Base-by-base conservation (phyloP, 2,797 vertebrate genomes). In the Pelodytes ibericus region DNA sequence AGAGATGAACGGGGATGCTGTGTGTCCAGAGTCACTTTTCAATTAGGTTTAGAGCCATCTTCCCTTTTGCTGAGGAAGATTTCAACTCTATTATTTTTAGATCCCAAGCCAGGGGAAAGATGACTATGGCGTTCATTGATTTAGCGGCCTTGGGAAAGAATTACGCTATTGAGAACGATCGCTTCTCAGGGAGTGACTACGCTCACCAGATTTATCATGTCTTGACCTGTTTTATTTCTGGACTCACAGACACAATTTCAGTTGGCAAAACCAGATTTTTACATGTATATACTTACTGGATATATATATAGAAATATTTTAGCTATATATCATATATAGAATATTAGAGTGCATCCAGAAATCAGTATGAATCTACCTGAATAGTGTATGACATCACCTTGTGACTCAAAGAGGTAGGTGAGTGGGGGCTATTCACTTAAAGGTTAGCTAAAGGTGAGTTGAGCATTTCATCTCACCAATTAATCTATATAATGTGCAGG, bases 41-140 rank as follows among this genome's bases (percentile, higher is more conserved):
- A 57, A 44, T 66, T 74, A 74, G 33, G 24, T 59, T 74, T 74
- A 44, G 53, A 59, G 36, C 20, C 56, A 53, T 16, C 41, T 44
- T 44, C 41, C 13, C 13, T n/a, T 24, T 53, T 24, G 22, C 49
- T 20, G 11, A 24, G 22, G 49, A 53, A 53, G 49, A 53, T 53
- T 53, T 53, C 49, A 53, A 20, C 49, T 53, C 2, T 20, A 53
- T 53, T 53, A 22, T 22, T 22, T 53, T 53, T n/a, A 22, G 49
- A 53, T 53, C 6, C 49, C 49, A 22, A 53, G 22, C 22, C 20
- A 9, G n/a, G 49, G n/a, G n/a, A 53, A 44, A 6, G n/a, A 53
- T 53, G 49, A 24, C 49, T 53, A 53, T 53, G 24, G n/a, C 20
- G 16, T 20, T 53, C 49, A 53, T 24, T 53, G 49, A 53, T 53